Percentiles rank a stretch among this genome's conserved stretches.
phyloP scores from a whole-genome alignment of 2,113 vertebrate species.

The Centropus unirufus region DNA sequence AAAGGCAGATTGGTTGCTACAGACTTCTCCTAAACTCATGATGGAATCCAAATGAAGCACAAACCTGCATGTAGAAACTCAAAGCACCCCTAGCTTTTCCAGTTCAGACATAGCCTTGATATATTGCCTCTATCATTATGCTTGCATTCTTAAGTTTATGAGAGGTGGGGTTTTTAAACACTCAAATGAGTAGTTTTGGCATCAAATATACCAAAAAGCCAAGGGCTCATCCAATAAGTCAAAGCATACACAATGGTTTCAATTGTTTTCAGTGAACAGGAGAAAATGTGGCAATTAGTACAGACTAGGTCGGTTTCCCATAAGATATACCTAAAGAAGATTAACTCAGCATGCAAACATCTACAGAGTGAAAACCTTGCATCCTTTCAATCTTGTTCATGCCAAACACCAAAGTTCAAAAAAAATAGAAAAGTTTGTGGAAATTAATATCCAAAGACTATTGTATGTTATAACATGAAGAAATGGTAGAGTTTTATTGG shows the following conservation, averaged over 20 bases:
- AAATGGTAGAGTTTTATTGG: not conserved
- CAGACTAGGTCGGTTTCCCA: not conserved
- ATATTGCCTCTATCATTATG: not conserved
- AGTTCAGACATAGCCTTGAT: not conserved
- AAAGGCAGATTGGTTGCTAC: not conserved
- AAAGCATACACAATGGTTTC: not conserved
- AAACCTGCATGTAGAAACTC: not conserved
- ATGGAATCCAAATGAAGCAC: not conserved
- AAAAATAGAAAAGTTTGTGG: not conserved
- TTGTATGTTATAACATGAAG: not conserved
- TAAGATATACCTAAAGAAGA: not conserved
- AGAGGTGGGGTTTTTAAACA: not conserved
- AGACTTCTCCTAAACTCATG: not conserved
- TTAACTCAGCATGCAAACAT: not conserved
- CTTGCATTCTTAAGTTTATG: not conserved
- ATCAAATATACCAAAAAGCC: not conserved
- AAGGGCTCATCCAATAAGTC: not conserved
- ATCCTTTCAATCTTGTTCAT: not conserved
- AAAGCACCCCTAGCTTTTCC: not conserved
- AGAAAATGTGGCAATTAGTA: not conserved
- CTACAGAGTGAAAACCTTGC: not conserved
- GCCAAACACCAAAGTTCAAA: not conserved
- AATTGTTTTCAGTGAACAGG: not conserved
- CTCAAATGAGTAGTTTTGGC: not conserved
- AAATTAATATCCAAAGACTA: not conserved